Conservation (phyloP, 2,113 vertebrate genomes). For the Alosa alosa region DNA sequence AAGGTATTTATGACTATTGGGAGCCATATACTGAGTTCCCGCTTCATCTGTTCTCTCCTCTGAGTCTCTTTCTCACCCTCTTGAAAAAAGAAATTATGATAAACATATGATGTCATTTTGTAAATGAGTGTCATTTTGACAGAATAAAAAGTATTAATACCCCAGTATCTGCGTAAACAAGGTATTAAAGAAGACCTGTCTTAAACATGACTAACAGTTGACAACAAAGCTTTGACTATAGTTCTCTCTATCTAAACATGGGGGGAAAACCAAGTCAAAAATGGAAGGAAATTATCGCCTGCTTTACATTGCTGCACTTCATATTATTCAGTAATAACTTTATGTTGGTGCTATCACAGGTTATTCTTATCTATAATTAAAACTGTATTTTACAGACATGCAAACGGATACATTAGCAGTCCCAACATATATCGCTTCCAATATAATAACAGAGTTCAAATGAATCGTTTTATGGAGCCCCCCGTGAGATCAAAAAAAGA, state of each 20-base stretch:
- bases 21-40: neutral
- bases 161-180: neutral
- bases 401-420: constrained; percentile 65
- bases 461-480: constrained; percentile 54
- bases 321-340: constrained; percentile 40
- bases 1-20: neutral
- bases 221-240: neutral
- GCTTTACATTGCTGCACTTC: constrained; percentile 38
- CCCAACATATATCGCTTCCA: constrained; percentile 60
- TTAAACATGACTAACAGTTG: neutral
- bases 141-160: neutral
- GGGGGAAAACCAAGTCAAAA: neutral
- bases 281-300: constrained; percentile 26
- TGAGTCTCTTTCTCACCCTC: neutral
- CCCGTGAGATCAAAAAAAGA: constrained; percentile 39
- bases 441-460: constrained; percentile 56
- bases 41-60: neutral
- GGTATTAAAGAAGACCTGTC: neutral
- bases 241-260: neutral
- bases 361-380: constrained; percentile 72
- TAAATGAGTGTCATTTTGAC: neutral
- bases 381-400: constrained; percentile 66
- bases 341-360: constrained; percentile 53
- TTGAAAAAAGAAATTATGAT: neutral
- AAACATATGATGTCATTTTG: neutral